Evolutionary conservation across 1,140 invertebrate species (phyloP), one percentile per base, ranked within the genome.

Genomic region (Spodoptera frugiperda): DNA sequence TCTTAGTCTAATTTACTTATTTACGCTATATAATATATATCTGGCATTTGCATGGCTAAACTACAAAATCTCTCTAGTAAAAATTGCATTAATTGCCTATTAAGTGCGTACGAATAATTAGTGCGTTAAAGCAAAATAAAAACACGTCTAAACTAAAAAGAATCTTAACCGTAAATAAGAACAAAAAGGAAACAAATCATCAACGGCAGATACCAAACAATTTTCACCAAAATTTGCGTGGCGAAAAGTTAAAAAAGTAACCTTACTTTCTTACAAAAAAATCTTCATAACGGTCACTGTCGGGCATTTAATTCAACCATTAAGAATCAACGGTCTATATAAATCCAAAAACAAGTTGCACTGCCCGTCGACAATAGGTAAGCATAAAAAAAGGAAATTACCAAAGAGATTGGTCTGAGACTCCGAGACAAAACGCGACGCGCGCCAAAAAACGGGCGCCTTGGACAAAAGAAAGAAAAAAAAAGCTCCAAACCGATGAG

Each of bases 361-460:
- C 68, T 77, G 77, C 54, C 77, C 59, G 70, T 54, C 73, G 39
- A 84, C 79, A 83, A 85, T 80, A 72, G 78, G 57, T 51, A 30
- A 65, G 57, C 71, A 63, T 30, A 85, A 85, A 89, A 88, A 86
- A 84, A 85, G 63, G 78, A 76, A 78, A 81, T 81, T 71, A 81
- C 77, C 73, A 73, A 78, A 75, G 74, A 84, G 81, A 87, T 86
- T 80, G 78, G 77, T 57, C 70, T 78, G 84, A 87, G 81, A 86
- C 80, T 39, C 33, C 33, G 33, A 39, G 33, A 39, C 33, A 39
- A 82, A 83, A 59, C 80, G 78, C 76, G 76, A 81, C 80, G 78
- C 81, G 80, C 61, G 79, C 78, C 83, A 86, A 87, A 89, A 90
- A 89, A 84, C 84, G 48, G 82, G 75, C 78, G 84, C 76, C 76